Evolutionary conservation across 2,888 invertebrate genomes (phyloP), one percentile per base, ranked within the genome.

Genomic region (Hydrotaea cyrtoneurina): DNA sequence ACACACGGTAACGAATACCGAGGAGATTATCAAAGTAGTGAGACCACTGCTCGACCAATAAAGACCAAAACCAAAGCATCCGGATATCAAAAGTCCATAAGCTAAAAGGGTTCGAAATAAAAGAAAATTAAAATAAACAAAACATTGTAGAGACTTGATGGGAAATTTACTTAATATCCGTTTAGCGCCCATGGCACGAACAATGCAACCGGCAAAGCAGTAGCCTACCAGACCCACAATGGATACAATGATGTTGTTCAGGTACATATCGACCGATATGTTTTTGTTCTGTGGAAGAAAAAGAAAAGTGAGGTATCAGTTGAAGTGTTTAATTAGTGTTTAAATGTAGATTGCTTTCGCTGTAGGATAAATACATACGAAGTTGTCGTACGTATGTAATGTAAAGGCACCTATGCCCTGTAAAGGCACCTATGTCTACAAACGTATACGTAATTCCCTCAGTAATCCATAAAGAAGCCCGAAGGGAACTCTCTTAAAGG

Each of bases 231-330:
- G 93, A 0, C 95, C 94, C 0, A 94, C 94, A 0, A 93, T 90
- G 0, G 95, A 94, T 0, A 96, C 95, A 1, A 95, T 94, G 0
- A 95, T 94, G 19, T 95, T 95, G 89, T 96, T 96, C 4, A 95
- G 93, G 87, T 96, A 96, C 8, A 95, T 95, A 71, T 93, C 93
- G 87, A 94, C 94, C 0, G 95, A 93, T 36, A 93, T 91, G 1
- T 93, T 90, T 88, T 87, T 91, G 13, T 93, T 92, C 90, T 91
- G 72, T 0, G 79, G 83, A 39, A 39, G 39, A 39, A 10, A 39
- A 39, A 31, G 21, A 77, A 59, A 66, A 64, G n/a, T 7, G 39
- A 17, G n/a, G n/a, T n/a, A n/a, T n/a, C n/a, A n/a, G n/a, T n/a
- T n/a, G n/a, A n/a, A 69, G 19, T 59, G 59, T 39, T 59, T 50